phyloP scores from a whole-genome alignment of 2,797 vertebrate genomes.

The Lophius americanus region DNA sequence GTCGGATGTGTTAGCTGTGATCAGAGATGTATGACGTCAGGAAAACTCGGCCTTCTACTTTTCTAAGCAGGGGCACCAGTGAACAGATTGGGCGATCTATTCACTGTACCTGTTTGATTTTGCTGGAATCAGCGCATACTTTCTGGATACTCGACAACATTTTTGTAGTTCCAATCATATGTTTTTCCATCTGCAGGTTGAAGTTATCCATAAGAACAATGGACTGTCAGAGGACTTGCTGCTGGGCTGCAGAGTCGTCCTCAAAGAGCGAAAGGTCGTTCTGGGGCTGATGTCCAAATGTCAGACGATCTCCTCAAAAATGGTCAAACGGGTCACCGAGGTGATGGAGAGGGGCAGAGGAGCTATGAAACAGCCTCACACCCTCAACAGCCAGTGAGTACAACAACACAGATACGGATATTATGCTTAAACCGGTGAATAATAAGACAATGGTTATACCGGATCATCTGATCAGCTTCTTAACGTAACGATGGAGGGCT shows the following conservation, averaged over 20 bases:
- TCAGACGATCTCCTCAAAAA: conserved; percentile 89
- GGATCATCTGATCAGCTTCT: too few relatives aligned
- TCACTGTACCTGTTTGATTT: not conserved
- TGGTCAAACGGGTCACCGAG: conserved; percentile 88
- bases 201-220: conserved; percentile 80
- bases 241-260: conserved; percentile 88
- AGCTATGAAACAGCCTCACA: conserved; percentile 83
- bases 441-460: not conserved
- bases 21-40: not conserved
- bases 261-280: conserved; percentile 91
- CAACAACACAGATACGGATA: not conserved
- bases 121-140: too few relatives aligned
- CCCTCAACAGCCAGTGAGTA: conserved; percentile 89
- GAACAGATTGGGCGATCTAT: not conserved
- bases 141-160: too few relatives aligned
- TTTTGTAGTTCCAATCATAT: not conserved
- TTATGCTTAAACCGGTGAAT: not conserved
- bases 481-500: too few relatives aligned
- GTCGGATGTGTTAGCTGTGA: not conserved
- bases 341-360: conserved; percentile 84
- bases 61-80: too few relatives aligned
- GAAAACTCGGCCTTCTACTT: too few relatives aligned
- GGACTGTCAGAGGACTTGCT: conserved; percentile 89
- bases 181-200: conserved; percentile 72
- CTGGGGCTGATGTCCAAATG: conserved; percentile 94